Conservation (phyloP, 2,113 vertebrate genomes). For the Aptenodytes forsteri region DNA sequence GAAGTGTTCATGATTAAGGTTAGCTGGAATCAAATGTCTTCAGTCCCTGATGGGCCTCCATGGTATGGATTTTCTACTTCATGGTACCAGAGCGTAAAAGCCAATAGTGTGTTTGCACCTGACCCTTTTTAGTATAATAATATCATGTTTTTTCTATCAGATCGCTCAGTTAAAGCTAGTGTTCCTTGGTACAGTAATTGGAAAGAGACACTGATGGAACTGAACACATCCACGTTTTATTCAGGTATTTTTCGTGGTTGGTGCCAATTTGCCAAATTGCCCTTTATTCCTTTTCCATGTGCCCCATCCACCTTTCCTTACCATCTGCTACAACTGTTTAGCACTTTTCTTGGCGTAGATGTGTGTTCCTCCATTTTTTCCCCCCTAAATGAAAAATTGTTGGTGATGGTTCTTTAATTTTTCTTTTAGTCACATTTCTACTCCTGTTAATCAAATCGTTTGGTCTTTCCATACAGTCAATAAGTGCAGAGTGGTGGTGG, state of each 20-base stretch:
- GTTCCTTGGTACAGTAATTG: constrained; percentile 91
- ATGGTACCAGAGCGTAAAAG: background rate
- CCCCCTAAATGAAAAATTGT: background rate
- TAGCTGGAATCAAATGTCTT: background rate
- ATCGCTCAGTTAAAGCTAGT: constrained; percentile 91
- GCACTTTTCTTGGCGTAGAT: constrained; percentile 27
- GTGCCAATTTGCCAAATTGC: constrained; percentile 66
- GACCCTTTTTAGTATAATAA: constrained; percentile 69
- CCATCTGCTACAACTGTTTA: constrained; percentile 58
- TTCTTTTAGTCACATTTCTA: constrained; percentile 7
- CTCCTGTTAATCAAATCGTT: background rate
- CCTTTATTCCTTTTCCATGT: constrained; percentile 54
- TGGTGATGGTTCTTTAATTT: constrained; percentile 54
- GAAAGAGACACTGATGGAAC: constrained; percentile 88
- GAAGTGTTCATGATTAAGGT: background rate
- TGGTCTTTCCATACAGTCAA: background rate
- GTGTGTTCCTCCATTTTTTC: constrained; percentile 48
- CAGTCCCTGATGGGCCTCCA: background rate
- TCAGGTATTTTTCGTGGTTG: constrained; percentile 83
- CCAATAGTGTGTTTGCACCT: constrained; percentile 39
- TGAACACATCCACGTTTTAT: constrained; percentile 86
- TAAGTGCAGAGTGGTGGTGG: background rate
- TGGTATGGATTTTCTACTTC: background rate
- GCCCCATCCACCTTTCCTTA: constrained; percentile 51
- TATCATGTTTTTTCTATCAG: constrained; percentile 83